phyloP scores from a whole-genome alignment of 1,140 invertebrate genomes.

The Trachymyrmex septentrionalis region DNA sequence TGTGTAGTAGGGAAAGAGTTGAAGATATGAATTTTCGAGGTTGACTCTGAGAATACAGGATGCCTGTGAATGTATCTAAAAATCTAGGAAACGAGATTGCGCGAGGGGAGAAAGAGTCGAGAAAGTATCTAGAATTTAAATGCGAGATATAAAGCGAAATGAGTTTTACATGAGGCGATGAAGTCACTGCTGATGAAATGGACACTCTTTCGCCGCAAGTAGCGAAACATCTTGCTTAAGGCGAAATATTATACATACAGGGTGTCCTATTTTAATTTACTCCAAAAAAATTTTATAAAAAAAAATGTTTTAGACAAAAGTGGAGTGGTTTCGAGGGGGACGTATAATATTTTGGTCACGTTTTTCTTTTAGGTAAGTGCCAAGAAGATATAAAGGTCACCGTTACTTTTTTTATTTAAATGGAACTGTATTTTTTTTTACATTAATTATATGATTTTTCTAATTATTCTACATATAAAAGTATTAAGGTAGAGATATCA shows the following conservation, averaged over 20 bases:
- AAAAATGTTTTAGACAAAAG: too few species aligned
- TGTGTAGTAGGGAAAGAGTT: not conserved
- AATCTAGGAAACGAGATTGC: conserved; percentile 56
- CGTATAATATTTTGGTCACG: too few species aligned
- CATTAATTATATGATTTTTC: too few species aligned
- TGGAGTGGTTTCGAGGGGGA: too few species aligned
- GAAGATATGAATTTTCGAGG: conserved; percentile 49
- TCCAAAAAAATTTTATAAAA: too few species aligned
- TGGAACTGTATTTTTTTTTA: too few species aligned
- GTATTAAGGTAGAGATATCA: too few species aligned
- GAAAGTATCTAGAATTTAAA: conserved; percentile 57
- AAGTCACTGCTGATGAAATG: conserved; percentile 60
- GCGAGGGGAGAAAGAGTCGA: not conserved
- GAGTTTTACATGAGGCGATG: conserved; percentile 59
- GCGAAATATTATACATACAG: not conserved
- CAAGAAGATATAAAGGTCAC: too few species aligned
- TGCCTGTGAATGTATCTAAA: conserved; percentile 44
- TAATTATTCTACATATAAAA: too few species aligned
- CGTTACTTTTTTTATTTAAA: too few species aligned
- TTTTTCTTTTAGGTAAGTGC: too few species aligned
- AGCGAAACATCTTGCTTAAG: conserved; percentile 14
- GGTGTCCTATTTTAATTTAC: too few species aligned
- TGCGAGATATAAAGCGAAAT: conserved; percentile 52
- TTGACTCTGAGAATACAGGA: conserved; percentile 21
- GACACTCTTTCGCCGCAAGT: conserved; percentile 42